Evolutionary conservation across 2,797 vertebrate genomes (phyloP).

Genomic region (Melanotaenia parkinsoni): DNA sequence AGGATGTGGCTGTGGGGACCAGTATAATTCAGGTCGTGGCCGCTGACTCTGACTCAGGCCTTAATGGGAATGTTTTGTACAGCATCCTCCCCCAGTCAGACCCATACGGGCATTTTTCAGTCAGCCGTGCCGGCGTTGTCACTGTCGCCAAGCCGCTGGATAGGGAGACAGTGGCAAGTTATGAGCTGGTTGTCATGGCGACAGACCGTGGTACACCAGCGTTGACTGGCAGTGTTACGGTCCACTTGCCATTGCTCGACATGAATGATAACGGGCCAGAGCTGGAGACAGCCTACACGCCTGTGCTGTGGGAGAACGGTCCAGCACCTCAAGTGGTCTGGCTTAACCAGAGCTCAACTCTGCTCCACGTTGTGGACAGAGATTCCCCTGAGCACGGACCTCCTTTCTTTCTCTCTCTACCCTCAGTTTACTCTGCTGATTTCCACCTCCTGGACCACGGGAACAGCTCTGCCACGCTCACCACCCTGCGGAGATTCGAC

Average conservation of each 20-base stretch:
- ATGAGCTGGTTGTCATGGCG: slow-evolving; percentile 86
- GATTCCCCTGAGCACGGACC: slow-evolving; percentile 87
- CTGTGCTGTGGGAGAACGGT: slow-evolving; percentile 89
- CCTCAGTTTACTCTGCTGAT: slow-evolving; percentile 78
- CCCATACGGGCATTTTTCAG: slow-evolving; percentile 80
- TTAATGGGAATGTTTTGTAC: slow-evolving; percentile 86
- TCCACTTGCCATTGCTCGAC: slow-evolving; percentile 86
- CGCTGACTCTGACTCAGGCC: slow-evolving; percentile 85
- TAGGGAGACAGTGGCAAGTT: slow-evolving; percentile 80
- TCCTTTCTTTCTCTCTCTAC: slow-evolving; percentile 86
- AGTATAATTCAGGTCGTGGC: slow-evolving; percentile 83
- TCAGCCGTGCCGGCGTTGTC: slow-evolving; percentile 82
- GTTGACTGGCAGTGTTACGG: slow-evolving; percentile 83
- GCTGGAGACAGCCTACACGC: slow-evolving; percentile 85
- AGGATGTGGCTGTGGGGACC: slow-evolving; percentile 83
- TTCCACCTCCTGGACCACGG: slow-evolving; percentile 91
- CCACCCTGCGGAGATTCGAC: slow-evolving; percentile 87
- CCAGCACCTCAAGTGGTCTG: slow-evolving; percentile 83
- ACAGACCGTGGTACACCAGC: slow-evolving; percentile 86
- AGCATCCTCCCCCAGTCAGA: slow-evolving; percentile 84
- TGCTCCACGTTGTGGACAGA: slow-evolving; percentile 85
- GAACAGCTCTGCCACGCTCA: slow-evolving; percentile 88
- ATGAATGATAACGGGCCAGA: slow-evolving; percentile 91
- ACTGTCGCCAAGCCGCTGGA: slow-evolving; percentile 83
- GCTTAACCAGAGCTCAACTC: slow-evolving; percentile 85